phyloP scores from a whole-genome alignment of 2,888 invertebrate species.

The Sinotaia quadrata region DNA sequence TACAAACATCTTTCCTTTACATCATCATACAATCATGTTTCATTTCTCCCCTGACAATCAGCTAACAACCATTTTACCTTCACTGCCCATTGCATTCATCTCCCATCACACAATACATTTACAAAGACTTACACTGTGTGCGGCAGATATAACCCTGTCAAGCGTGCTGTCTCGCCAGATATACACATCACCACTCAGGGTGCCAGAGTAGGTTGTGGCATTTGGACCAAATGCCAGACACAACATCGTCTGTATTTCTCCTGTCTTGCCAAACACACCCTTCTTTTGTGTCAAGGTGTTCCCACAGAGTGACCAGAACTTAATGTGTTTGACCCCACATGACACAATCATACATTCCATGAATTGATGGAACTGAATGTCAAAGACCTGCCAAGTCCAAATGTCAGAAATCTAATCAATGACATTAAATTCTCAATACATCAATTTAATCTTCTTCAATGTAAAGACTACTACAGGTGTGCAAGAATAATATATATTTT shows the following conservation, averaged over 20 bases:
- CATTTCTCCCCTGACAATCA: too few species aligned
- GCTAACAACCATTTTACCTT: too few species aligned
- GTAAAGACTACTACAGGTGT: slow-evolving; percentile 43
- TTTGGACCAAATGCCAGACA: slow-evolving; percentile 68
- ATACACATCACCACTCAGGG: slow-evolving; percentile 72
- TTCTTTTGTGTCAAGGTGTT: slow-evolving; percentile 71
- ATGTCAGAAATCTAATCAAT: not conserved
- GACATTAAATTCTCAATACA: slow-evolving; percentile 54
- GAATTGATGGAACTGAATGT: slow-evolving; percentile 68
- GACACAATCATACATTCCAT: slow-evolving; percentile 65
- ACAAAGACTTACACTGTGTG: slow-evolving; percentile 70
- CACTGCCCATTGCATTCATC: too few species aligned
- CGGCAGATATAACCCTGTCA: slow-evolving; percentile 63
- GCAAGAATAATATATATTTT: not conserved
- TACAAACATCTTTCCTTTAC: too few species aligned
- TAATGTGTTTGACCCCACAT: slow-evolving; percentile 73
- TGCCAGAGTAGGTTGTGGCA: slow-evolving; percentile 69
- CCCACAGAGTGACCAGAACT: slow-evolving; percentile 72
- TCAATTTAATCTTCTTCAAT: slow-evolving; percentile 69
- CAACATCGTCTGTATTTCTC: slow-evolving; percentile 72
- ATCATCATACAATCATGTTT: too few species aligned
- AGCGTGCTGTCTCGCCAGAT: slow-evolving; percentile 70
- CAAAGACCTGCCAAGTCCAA: slow-evolving; percentile 66
- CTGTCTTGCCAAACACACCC: slow-evolving; percentile 70
- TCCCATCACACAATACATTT: too few species aligned